phyloP scores from a whole-genome alignment of 2,797 vertebrate species.

The Centropyge bicolor region DNA sequence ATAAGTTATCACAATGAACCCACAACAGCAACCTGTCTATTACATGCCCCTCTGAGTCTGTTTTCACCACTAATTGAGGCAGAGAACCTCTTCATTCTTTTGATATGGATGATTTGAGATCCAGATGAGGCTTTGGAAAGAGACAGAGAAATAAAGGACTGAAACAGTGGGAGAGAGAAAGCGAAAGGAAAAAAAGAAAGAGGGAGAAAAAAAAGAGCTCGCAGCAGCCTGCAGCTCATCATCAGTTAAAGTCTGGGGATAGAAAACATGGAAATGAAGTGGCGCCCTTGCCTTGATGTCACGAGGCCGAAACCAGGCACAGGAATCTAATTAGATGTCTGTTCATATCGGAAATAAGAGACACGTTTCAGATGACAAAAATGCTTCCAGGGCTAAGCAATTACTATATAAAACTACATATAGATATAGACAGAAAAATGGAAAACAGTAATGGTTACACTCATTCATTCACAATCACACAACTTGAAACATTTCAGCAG shows the following conservation, averaged over 20 bases:
- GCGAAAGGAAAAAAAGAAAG: slow-evolving; percentile 25
- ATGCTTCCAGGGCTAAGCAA: not conserved
- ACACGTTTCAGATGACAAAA: slow-evolving; percentile 1
- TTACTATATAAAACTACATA: not conserved
- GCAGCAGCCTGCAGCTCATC: slow-evolving; percentile 31
- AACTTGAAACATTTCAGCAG: not conserved
- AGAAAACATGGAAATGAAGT: slow-evolving; percentile 43
- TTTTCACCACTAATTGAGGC: slow-evolving; percentile 46
- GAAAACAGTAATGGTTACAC: not conserved
- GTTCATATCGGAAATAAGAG: slow-evolving; percentile 32
- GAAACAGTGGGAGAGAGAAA: slow-evolving; percentile 24
- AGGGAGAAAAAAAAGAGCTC: not conserved
- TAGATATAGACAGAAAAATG: not conserved
- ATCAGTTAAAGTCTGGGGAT: slow-evolving; percentile 25
- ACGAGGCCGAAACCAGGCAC: slow-evolving; percentile 24
- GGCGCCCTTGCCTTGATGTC: slow-evolving; percentile 35
- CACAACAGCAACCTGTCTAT: slow-evolving; percentile 20
- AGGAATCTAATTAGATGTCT: slow-evolving; percentile 42
- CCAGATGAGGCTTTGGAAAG: slow-evolving; percentile 33
- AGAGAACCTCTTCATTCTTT: slow-evolving; percentile 49
- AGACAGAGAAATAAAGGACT: slow-evolving; percentile 25
- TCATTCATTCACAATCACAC: slow-evolving; percentile 7
- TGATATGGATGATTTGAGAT: slow-evolving; percentile 51
- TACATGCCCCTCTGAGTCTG: slow-evolving; percentile 35
- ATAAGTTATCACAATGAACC: slow-evolving; percentile 9